phyloP scores from a whole-genome alignment of 2,888 invertebrate species.

The Onthophagus sagittarius region DNA sequence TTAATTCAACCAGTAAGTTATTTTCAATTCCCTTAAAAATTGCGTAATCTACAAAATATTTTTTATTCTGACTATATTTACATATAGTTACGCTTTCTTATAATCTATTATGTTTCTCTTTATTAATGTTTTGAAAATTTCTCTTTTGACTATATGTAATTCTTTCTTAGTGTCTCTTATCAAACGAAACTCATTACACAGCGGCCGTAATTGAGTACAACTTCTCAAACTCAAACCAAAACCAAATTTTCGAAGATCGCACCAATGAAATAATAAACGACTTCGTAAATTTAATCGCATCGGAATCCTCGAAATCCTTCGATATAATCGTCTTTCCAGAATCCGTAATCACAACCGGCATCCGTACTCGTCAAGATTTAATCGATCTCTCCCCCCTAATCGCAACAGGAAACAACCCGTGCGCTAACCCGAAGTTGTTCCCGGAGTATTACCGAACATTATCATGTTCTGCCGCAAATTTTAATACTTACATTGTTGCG shows the following conservation, averaged over 20 bases:
- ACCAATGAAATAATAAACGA: constrained; percentile 19
- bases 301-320: constrained; percentile 45
- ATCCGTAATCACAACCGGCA: constrained; percentile 47
- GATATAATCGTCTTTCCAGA: constrained; percentile 82
- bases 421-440: constrained; percentile 16
- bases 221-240: constrained; percentile 39
- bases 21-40: too few species aligned
- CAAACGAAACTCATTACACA: constrained; percentile 44
- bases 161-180: background rate
- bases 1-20: too few species aligned
- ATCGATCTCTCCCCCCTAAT: constrained; percentile 46
- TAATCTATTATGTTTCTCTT: too few species aligned
- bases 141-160: background rate
- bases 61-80: too few species aligned
- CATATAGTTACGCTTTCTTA: too few species aligned
- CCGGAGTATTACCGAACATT: constrained; percentile 55
- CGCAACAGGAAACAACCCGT: constrained; percentile 30
- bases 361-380: constrained; percentile 33
- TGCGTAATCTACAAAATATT: too few species aligned
- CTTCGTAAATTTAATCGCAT: background rate
- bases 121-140: background rate
- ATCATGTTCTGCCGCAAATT: constrained; percentile 58
- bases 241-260: constrained; percentile 28
- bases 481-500: constrained; percentile 64
- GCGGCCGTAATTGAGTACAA: constrained; percentile 64